Conservation (phyloP, 2,113 vertebrate species). For the Gallinago undulata region DNA sequence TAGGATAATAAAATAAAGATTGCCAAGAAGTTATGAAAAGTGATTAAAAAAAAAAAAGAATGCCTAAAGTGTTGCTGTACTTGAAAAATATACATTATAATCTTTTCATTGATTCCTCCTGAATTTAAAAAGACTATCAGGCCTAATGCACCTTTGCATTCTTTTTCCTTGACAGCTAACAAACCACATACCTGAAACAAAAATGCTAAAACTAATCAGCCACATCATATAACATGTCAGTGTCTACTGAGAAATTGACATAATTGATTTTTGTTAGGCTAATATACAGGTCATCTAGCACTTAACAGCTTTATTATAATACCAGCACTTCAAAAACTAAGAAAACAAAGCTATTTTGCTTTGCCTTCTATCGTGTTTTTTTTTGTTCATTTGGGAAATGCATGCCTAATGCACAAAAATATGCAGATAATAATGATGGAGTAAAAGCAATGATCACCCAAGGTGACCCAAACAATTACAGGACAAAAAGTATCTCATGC, state of each 20-base stretch:
- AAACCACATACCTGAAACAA: background rate
- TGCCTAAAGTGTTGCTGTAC: background rate
- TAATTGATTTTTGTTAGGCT: background rate
- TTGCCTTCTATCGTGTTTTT: background rate
- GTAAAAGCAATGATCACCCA: background rate
- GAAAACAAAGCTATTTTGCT: background rate
- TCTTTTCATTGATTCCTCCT: background rate
- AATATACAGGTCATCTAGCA: background rate
- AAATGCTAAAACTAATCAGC: background rate
- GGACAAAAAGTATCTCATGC: background rate
- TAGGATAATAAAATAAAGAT: background rate
- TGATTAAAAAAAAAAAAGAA: background rate
- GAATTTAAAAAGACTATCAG: background rate
- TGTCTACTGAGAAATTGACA: background rate
- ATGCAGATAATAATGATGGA: background rate
- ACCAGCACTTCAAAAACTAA: background rate
- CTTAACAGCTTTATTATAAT: background rate
- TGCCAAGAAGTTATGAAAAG: background rate
- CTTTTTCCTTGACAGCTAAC: background rate
- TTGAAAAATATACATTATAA: background rate
- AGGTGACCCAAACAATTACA: background rate
- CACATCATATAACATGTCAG: background rate
- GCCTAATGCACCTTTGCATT: background rate
- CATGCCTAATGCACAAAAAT: background rate
- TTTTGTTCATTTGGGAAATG: background rate